Base-by-base conservation (phyloP, 1,140 invertebrate genomes). In the Megalopta genalis region DNA sequence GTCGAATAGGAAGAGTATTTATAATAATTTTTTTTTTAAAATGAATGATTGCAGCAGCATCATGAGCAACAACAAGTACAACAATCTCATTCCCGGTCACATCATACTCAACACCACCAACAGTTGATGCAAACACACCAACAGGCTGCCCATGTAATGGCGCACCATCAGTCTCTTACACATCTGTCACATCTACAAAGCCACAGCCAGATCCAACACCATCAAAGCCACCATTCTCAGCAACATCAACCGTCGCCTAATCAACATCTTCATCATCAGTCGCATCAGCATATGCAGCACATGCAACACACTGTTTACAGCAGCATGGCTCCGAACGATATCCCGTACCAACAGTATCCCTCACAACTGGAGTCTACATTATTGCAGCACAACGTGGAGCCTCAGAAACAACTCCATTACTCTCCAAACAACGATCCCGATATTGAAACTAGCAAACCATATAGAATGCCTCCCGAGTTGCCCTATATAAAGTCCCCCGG, bases 401-500 rank as follows among this genome's bases (percentile, higher is more conserved):
- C 80, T 46, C 87, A 84, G 12, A 91, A 91, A 67, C 86, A 89
- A 59, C 77, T 91, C 57, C 84, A 88, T 18, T 90, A 84, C 39
- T 46, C 89, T 9, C 85, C 88, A 1, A 90, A 89, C 27, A 80
- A 71, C 18, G 85, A 88, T 49, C 52, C 86, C 8, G 78, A 85
- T 9, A 78, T 77, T 16, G 88, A 90, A 21, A 69, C 84, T 1
- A 86, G 78, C n/a, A 91, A 92, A 77, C 82, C 90, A 5, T 91
- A 91, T 23, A 89, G 85, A 73, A 91, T 91, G 88, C 88, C 90
- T 21, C 81, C 88, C 3, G 89, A 91, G 69, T 74, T 92, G 69
- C 91, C 91, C 1, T 91, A 88, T 52, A 92, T 92, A 25, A 92
- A 92, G 65, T 92, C 91, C 9, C 91, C 91, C 0, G 90, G 90